Evolutionary conservation across 1,140 invertebrate species (phyloP), one percentile per base, ranked within the genome.

Genomic region (Camponotus vicinus): DNA sequence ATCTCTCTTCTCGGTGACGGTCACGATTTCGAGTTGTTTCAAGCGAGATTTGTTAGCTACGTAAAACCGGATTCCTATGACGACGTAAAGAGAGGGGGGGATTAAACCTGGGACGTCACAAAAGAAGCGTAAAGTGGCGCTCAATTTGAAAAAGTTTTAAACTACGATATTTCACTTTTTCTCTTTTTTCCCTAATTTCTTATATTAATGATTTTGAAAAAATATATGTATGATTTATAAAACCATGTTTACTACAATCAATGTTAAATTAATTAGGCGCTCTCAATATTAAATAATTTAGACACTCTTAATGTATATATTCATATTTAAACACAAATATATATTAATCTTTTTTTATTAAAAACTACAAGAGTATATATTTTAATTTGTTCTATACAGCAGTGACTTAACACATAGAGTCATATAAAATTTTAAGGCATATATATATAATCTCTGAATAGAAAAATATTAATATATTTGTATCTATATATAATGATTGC

Each of bases 401-500:
- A 82, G 7, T 82, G 27, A 27, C 0, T 67, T 52, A 73, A 69
- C 18, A n/a, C 13, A 40, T 49, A 52, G 63, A 75, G 34, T 15
- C 8, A 76, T 84, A 78, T 84, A 84, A 88, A 86, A 77, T 57
- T 32, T 57, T 32, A 87, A 88, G 70, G 66, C 61, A 59, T 18
- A 67, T 57, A 40, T 57, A 52, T 66, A 49, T 52, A 84, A 49
- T 80, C 32, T 45, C 1, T 83, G 55, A 76, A 76, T 90, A 90
- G 45, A 90, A 90, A 90, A 90, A 89, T 90, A 90, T 11, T 18
- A 55, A 66, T n/a, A 66, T n/a, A 34, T 49, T 40, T 6, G 32
- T 27, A 76, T 70, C 8, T 70, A 57, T 70, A 34, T 69, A 61
- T 61, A 67, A 45, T 18, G 3, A 34, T 76, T 77, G 11, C 45